Percentiles rank a stretch among this genome's conserved stretches.
phyloP scores from a whole-genome alignment of 2,888 invertebrate species.

The Pseudococcus jackbeardsleyi region DNA sequence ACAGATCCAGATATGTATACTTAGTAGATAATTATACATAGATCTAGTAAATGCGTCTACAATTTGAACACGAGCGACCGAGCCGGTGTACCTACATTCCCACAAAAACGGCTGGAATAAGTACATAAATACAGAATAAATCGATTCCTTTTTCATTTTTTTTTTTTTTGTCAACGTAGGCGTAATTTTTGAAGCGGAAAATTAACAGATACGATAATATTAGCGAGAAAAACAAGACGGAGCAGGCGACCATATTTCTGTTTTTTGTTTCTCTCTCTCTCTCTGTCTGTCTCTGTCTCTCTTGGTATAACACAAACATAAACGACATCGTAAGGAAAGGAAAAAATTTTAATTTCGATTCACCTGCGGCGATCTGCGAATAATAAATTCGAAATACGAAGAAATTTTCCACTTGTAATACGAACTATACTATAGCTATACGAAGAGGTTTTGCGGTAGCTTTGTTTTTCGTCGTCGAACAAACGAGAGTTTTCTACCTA shows the following conservation, averaged over 20 bases:
- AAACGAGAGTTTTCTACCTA: not conserved
- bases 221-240: not conserved
- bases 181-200: constrained; percentile 27
- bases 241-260: not conserved
- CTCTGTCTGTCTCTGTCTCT: not conserved
- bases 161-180: not conserved
- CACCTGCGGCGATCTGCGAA: constrained; percentile 23
- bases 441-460: not conserved
- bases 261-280: not conserved
- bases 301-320: not conserved
- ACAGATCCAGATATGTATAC: too few species aligned
- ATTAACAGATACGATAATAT: not conserved
- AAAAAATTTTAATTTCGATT: constrained; percentile 25
- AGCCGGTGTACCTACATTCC: too few species aligned
- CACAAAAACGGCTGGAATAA: too few species aligned
- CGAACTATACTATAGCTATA: not conserved
- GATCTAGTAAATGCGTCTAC: too few species aligned
- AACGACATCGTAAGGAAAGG: not conserved
- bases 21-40: too few species aligned
- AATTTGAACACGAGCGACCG: too few species aligned
- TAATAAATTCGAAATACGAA: constrained; percentile 3
- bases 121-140: not conserved
- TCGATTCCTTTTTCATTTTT: not conserved
- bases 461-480: not conserved
- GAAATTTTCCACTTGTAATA: not conserved